These are phyloP conservation scores for Drosophila anomalata DNA, from an alignment of 2,888 invertebrate genomes.

Conservation along the genomic window DNA sequence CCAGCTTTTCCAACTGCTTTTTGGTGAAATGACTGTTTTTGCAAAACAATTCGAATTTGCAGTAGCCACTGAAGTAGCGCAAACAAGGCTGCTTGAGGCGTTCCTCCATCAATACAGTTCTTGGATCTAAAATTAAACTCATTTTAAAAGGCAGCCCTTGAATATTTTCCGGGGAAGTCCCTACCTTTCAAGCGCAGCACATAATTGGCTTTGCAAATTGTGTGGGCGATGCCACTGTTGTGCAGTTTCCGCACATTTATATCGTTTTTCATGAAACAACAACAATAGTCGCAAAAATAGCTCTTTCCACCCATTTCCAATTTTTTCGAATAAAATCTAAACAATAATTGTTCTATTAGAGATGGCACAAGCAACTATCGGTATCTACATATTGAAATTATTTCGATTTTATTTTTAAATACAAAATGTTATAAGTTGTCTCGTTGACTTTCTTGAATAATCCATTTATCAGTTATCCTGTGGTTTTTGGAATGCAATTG, in stretches of 20 bases:
- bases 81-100: slow-evolving; percentile 66
- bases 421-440: too few relatives aligned
- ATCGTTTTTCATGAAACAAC: slow-evolving; percentile 82
- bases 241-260: slow-evolving; percentile 81
- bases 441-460: too few relatives aligned
- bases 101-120: slow-evolving; percentile 63
- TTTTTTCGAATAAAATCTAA: background rate
- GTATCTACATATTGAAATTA: too few relatives aligned
- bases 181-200: slow-evolving; percentile 70
- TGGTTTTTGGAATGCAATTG: background rate
- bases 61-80: slow-evolving; percentile 70
- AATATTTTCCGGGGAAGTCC: background rate
- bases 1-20: slow-evolving; percentile 68
- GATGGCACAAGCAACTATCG: slow-evolving; percentile 3
- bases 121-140: slow-evolving; percentile 58
- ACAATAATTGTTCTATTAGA: slow-evolving; percentile 9
- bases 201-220: slow-evolving; percentile 75
- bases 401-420: too few relatives aligned
- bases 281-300: slow-evolving; percentile 83
- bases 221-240: slow-evolving; percentile 79
- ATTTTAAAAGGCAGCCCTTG: background rate
- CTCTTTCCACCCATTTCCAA: slow-evolving; percentile 80
- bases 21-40: slow-evolving; percentile 77
- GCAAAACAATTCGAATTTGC: slow-evolving; percentile 80
- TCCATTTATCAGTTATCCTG: background rate